Evolutionary conservation across 2,888 invertebrate genomes (phyloP).

Genomic region (Megalurothrips usitatus): DNA sequence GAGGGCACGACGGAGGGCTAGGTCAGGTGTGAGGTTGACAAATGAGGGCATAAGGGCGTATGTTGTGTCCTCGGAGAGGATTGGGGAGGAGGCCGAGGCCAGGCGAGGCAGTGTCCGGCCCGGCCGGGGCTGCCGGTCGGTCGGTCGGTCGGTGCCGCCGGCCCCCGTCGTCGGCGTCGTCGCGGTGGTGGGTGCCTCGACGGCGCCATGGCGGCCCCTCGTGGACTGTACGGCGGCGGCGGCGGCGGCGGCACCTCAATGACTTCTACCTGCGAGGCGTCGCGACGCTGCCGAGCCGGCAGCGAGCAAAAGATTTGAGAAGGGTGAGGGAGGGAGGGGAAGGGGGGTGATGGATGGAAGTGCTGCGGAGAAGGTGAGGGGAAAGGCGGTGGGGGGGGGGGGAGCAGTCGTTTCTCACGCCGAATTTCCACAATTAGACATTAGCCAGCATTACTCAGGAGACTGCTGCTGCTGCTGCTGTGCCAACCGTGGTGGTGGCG

Average conservation of each 20-base stretch:
- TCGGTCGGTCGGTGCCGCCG: no score
- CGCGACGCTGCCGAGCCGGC: no score
- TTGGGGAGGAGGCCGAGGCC: not conserved
- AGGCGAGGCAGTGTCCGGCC: not conserved
- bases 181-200: no score
- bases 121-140: not conserved
- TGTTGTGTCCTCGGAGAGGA: not conserved
- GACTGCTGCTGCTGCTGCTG: not conserved
- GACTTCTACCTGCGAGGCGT: no score
- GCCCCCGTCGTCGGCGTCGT: no score
- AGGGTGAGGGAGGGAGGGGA: not conserved
- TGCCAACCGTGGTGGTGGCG: not conserved
- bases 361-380: not conserved
- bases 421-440: constrained; percentile 26
- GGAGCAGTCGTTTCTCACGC: constrained; percentile 5
- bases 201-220: no score
- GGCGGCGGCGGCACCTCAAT: no score
- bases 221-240: no score
- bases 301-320: not conserved
- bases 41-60: no score
- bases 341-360: not conserved
- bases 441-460: constrained; percentile 13
- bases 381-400: not conserved
- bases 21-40: no score
- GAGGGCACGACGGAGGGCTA: no score